Base-by-base conservation (phyloP, 2,797 vertebrate species). In the Pseudochirops cupreus region DNA sequence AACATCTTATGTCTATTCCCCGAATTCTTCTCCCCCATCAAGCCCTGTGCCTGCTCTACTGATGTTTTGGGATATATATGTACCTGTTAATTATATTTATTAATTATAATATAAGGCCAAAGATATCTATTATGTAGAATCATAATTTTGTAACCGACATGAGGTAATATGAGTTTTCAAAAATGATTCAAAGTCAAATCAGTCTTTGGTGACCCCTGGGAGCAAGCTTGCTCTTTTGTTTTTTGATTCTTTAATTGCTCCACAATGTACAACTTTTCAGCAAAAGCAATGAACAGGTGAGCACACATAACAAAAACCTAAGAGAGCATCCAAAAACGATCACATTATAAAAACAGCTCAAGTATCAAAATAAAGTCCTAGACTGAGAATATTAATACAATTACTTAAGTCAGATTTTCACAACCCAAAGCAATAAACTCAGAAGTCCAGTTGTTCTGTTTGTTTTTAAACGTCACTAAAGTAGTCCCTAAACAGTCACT, bases 251-350 rank as follows among this genome's bases (percentile, higher is more conserved):
- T 53, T 31, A 94, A n/a, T 5, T 94, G 82, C 56, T 52, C 54
- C 53, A 94, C 39, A 95, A 91, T 7, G 94, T 21, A 50, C 56
- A 90, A 91, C 54, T 91, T 50, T 26, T 87, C 39, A 87, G 39
- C 90, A 94, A 74, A 92, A 56, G 50, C 94, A 93, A 92, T 24
- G 56, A 93, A 96, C 28, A 56, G 7, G 95, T 95, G 90, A 93
- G n/a, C 4, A 10, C 55, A n/a, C 26, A 89, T 91, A 4, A 4
- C 55, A 2, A 31, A 91, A 54, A 57, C 31, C 0, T 14, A 87
- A 12, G 92, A 14, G 11, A 95, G 53, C 5, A 93, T 90, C 29
- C 92, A 82, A 24, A 95, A 97, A 93, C 29, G 18, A 82, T 82
- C 67, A 46, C 67, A 46, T 87, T 87, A 87, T 11, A 82, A 82